phyloP scores from a whole-genome alignment of 2,113 vertebrate species.

The Telmatochromis sp. region DNA sequence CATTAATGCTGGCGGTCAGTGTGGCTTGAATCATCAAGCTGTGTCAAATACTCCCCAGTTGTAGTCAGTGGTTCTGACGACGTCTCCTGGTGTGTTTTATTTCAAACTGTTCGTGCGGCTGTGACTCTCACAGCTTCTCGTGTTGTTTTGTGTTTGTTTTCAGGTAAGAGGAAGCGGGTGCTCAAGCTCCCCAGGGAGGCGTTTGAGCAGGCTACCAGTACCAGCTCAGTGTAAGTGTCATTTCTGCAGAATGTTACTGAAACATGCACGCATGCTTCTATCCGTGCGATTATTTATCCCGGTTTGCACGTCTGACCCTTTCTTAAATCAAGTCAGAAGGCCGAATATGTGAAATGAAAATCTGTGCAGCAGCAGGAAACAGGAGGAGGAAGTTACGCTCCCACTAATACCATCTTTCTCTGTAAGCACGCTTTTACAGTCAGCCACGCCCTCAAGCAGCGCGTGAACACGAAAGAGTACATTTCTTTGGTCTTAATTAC shows the following conservation, averaged over 20 bases:
- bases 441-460: background rate
- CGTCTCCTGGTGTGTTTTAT: background rate
- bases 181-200: conserved; percentile 88
- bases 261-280: background rate
- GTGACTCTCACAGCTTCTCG: background rate
- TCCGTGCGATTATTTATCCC: too few species aligned
- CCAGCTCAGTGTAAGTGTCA: conserved; percentile 83
- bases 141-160: background rate
- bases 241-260: background rate
- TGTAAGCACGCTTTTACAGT: background rate
- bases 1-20: background rate
- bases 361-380: background rate
- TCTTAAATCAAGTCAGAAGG: background rate
- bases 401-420: background rate
- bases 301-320: background rate
- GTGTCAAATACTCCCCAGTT: background rate
- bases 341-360: background rate
- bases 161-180: conserved; percentile 86
- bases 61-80: background rate
- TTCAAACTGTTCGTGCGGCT: background rate
- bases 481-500: background rate
- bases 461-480: background rate
- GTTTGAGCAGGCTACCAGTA: conserved; percentile 82
- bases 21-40: background rate
- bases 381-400: background rate